Conservation (phyloP, 2,888 invertebrate genomes). For the Acleris holmiana region DNA sequence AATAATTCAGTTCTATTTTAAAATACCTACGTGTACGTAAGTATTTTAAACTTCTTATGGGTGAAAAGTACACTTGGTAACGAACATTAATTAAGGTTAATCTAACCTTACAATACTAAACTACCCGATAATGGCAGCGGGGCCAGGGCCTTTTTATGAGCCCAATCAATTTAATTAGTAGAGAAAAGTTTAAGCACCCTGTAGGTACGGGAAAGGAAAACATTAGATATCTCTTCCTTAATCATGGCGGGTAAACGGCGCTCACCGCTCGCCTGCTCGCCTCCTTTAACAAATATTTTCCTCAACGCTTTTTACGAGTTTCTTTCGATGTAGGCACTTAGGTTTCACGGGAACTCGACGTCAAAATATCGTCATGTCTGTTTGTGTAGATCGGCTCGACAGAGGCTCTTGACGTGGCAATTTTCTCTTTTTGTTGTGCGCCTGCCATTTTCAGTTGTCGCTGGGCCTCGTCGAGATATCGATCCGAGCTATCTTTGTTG, state of each 20-base stretch:
- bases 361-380: slow-evolving; percentile 37
- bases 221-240: slow-evolving; percentile 64
- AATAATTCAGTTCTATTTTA: too few species aligned
- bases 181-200: slow-evolving; percentile 46
- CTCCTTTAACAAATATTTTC: slow-evolving; percentile 61
- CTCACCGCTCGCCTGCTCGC: slow-evolving; percentile 50
- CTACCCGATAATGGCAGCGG: slow-evolving; percentile 16
- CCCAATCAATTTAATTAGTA: slow-evolving; percentile 46
- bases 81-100: background rate
- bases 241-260: slow-evolving; percentile 58
- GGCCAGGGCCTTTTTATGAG: slow-evolving; percentile 31
- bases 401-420: slow-evolving; percentile 26
- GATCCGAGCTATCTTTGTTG: slow-evolving; percentile 66
- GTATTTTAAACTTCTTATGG: too few species aligned
- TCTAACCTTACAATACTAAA: slow-evolving; percentile 18
- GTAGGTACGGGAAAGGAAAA: slow-evolving; percentile 59
- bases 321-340: slow-evolving; percentile 50
- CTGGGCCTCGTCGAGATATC: slow-evolving; percentile 56
- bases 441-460: slow-evolving; percentile 48
- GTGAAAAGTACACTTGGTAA: background rate
- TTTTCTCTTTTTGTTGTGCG: slow-evolving; percentile 44
- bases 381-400: slow-evolving; percentile 23
- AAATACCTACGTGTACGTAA: too few species aligned
- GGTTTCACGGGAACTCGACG: slow-evolving; percentile 52
- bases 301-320: slow-evolving; percentile 58